Base-by-base conservation (phyloP, 1,140 invertebrate genomes). In the Zaprionus nigranus region DNA sequence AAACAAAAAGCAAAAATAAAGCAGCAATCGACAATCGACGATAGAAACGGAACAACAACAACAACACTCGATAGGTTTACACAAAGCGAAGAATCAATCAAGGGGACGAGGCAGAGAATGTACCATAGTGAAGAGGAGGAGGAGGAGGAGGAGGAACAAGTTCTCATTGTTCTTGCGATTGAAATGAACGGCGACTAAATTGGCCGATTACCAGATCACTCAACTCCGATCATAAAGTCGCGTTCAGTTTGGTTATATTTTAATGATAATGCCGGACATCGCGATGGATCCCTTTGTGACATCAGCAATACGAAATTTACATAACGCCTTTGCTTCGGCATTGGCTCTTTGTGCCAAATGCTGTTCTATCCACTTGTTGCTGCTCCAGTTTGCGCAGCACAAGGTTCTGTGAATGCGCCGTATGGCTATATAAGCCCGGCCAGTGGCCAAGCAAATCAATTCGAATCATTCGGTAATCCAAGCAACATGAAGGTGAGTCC, bases 401-500 rank as follows among this genome's bases (percentile, higher is more conserved):
- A 49, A 64, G 53, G 61, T 79, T 77, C 77, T 77, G 65, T 22
- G n/a, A 22, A 11, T 34, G 9, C 9, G 9, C 9, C 30, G 11
- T 3, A 0, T 9, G 38, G 43, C 22, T 88, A 87, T 90, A 87
- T 73, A 87, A 88, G 49, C 40, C 34, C 54, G n/a, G 26, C 28
- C 36, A 49, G 38, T 28, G 53, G 9, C 2, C 57, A 24, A 61
- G 28, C 36, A 71, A 54, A 56, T 63, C 75, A 90, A 61, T 63
- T 84, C 81, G 84, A 84, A 84, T 76, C 78, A 68, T 71, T 77
- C 56, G 49, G 53, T 43, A 59, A 68, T 34, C 56, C 40, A 75
- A 40, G 57, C 46, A 88, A 84, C 62, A 90, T 88, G 84, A 88
- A 88, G 84, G 84, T 88, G 40, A 90, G 84, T 65, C 11, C 7